phyloP scores from a whole-genome alignment of 2,797 vertebrate species.

The Momotus momota region DNA sequence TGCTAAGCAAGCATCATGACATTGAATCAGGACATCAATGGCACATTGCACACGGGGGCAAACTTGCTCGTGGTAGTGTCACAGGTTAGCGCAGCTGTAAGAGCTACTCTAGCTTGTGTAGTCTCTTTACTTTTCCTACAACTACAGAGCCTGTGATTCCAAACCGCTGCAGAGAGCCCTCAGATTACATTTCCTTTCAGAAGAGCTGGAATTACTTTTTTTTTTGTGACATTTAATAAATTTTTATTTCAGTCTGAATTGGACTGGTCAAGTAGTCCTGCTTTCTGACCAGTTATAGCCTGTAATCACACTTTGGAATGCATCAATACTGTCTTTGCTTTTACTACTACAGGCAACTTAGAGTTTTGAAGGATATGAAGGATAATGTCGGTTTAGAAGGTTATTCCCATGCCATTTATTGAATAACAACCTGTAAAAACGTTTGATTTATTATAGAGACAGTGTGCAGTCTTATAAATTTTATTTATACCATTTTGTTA shows the following conservation, averaged over 20 bases:
- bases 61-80: not conserved
- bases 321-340: not conserved
- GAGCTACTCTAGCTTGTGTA: not conserved
- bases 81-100: not conserved
- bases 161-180: not conserved
- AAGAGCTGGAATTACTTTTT: not conserved
- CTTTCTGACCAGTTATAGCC: not conserved
- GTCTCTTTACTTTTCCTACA: not conserved
- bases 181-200: not conserved
- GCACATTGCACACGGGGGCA: fast-evolving
- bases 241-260: not conserved
- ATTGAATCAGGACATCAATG: not conserved
- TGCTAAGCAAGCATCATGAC: not conserved
- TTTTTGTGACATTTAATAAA: not conserved
- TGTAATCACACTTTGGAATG: not conserved
- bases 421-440: not conserved
- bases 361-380: not conserved
- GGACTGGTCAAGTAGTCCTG: not conserved
- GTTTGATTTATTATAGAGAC: not conserved
- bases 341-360: not conserved
- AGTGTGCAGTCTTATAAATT: not conserved
- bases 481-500: not conserved
- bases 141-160: not conserved
- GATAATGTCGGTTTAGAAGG: not conserved
- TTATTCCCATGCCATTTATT: not conserved